Base-by-base conservation (phyloP, 2,797 vertebrate species). In the Melopsittacus undulatus region DNA sequence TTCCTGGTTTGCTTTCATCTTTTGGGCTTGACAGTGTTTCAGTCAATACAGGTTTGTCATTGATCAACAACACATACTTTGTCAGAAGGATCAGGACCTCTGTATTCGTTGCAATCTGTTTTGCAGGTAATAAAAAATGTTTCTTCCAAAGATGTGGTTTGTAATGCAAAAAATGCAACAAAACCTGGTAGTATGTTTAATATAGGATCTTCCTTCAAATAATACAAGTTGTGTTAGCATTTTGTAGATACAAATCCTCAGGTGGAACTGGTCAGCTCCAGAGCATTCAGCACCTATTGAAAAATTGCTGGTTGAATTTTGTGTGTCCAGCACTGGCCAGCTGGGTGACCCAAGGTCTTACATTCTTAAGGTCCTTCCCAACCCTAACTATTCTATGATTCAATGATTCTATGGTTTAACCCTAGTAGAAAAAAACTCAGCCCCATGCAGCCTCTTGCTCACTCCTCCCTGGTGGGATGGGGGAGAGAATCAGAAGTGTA, bases 11-110 rank as follows among this genome's bases (percentile, higher is more conserved):
- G 20, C 64, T 92, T 91, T 92, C 45, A 94, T 89, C 70, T 90
- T 88, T 84, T 48, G 77, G 76, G 23, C 59, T 91, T 95, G 87
- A 86, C 91, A 59, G 30, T 57, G 15, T 67, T 90, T 76, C 77
- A 87, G 70, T 82, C 74, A 74, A 90, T 84, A 79, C 30, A 38
- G 82, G 56, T 72, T 90, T 73, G 59, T 19, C 73, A 83, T 56
- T 89, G 80, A 89, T 88, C 63, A 86, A 30, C 69, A 92, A 59
- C 74, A 83, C 5, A 0, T 0, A 7, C 77, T 90, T 84, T 84
- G 62, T 81, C 59, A 88, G 87, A 0, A 0, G 88, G 83, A 94
- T 86, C 70, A 88, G 89, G 87, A 95, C 70, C 56, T 88, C 48
- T 77, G 51, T 21, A 82, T 88, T 69, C 46, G 21, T 88, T 59